Evolutionary conservation across 2,113 vertebrate genomes (phyloP).

Genomic region (Lasiurus borealis): DNA sequence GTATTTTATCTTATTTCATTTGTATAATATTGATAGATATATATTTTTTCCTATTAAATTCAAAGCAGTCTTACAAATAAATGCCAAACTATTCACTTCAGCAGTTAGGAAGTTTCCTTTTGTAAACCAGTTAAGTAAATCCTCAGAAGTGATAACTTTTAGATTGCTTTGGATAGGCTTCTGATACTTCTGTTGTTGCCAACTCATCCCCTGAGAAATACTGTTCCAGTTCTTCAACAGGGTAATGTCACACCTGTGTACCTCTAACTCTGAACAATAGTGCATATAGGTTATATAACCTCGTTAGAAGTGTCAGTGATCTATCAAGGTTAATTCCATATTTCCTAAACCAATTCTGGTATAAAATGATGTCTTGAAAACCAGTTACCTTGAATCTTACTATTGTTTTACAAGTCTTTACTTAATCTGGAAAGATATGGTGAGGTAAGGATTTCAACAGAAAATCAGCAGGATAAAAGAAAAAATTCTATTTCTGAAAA

Average conservation of each 20-base stretch:
- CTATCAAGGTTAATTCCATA: not conserved
- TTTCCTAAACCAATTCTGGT: not conserved
- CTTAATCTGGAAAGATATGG: not conserved
- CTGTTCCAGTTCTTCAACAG: not conserved
- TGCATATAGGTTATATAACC: not conserved
- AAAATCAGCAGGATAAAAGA: not conserved
- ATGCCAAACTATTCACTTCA: constrained; percentile 16
- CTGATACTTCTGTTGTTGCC: not conserved
- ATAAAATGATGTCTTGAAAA: not conserved
- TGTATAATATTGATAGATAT: not conserved
- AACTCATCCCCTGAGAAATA: not conserved
- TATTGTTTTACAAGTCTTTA: not conserved
- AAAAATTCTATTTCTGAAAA: constrained; percentile 26
- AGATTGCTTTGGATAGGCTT: not conserved
- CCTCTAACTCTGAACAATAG: not conserved
- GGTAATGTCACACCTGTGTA: not conserved
- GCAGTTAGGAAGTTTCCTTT: constrained; percentile 22
- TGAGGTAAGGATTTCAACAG: not conserved
- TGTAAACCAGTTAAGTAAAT: not conserved
- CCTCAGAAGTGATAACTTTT: not conserved
- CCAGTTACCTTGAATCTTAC: not conserved
- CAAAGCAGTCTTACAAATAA: constrained; percentile 53
- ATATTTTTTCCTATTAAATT: not conserved
- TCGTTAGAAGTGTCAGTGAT: not conserved
- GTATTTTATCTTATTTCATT: constrained; percentile 41